Percentiles rank a stretch among this genome's conserved stretches.
These are phyloP conservation scores for Nothobranchius kuhntae DNA, from an alignment of 2,113 vertebrate genomes.

Conservation along the genomic window DNA sequence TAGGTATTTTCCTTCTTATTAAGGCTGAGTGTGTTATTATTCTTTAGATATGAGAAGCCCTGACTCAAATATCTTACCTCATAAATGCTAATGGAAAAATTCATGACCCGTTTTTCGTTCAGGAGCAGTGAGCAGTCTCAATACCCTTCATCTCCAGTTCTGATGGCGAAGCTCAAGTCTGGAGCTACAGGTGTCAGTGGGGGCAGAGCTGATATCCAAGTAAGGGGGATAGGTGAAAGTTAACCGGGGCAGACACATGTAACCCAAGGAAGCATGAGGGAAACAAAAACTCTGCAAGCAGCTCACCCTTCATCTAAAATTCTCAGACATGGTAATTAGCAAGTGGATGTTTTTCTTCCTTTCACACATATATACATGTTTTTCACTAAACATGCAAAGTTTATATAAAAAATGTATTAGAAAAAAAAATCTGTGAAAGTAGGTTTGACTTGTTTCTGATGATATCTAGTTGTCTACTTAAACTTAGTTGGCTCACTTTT, in stretches of 20 bases:
- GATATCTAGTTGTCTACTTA: too few species aligned
- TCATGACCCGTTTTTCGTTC: conserved; percentile 5
- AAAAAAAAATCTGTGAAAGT: too few species aligned
- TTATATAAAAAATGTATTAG: too few species aligned
- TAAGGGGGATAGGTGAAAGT: conserved; percentile 4
- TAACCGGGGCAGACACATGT: background rate
- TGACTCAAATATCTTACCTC: conserved; percentile 2
- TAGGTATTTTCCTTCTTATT: background rate
- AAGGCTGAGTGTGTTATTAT: background rate
- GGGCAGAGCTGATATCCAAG: background rate
- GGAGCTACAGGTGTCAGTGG: background rate
- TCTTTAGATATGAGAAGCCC: background rate
- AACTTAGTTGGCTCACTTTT: too few species aligned
- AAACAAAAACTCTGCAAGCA: background rate
- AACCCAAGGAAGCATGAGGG: background rate
- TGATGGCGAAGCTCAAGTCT: background rate
- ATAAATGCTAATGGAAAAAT: conserved; percentile 8
- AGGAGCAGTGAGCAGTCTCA: background rate
- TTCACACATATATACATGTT: too few species aligned
- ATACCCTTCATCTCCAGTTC: conserved; percentile 2
- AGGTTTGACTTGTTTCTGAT: too few species aligned
- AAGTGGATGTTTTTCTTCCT: background rate
- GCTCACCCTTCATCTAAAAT: conserved; percentile 11
- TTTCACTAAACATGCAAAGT: too few species aligned
- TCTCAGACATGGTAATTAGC: conserved; percentile 2